Base-by-base conservation (phyloP, 2,113 vertebrate genomes). In the Menidia beryllina region DNA sequence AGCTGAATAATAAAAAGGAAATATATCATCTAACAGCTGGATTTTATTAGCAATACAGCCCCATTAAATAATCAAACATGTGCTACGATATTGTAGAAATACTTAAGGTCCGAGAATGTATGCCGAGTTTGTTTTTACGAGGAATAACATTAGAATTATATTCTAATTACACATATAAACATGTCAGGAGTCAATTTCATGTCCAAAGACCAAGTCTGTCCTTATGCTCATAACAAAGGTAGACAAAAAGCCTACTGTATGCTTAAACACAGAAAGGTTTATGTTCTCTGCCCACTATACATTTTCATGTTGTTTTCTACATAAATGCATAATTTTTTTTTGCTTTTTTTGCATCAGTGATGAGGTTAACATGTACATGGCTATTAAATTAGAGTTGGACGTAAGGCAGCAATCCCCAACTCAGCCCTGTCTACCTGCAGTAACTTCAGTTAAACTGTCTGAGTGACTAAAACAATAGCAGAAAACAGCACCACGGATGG, bases 11-110 rank as follows among this genome's bases (percentile, higher is more conserved):
- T 57, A 49, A 12, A 47, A 15, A 17, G 12, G 38, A 62, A 57
- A 65, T 79, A 64, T 50, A 47, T 72, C 9, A 85, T 86, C 69
- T 93, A 95, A 86, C 93, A 96, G 95, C 94, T 94, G 92, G 93
- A 94, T 94, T 98, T 98, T 98, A 98, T 97, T 97, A 94, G 91
- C 91, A 93, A 91, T 73, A 95, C 94, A 96, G 93, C 92, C 91
- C 86, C 93, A 94, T 93, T 86, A 91, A 89, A 87, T 72, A 84
- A 88, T 75, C 91, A 90, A 91, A 87, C 72, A 75, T 75, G 91
- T 82, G 89, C 80, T 91, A 89, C 93, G 89, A 87, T 85, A 93
- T 91, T 93, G 91, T 86, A 88, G 86, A 88, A 89, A 95, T 94
- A 94, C 92, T 91, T 88, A 4, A 92, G 88, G 94, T 94, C 84